A percentile compares a stretch with the other conserved stretches of the same genome.
Conservation (phyloP, 2,797 vertebrate species). For the Hydrophis major region DNA sequence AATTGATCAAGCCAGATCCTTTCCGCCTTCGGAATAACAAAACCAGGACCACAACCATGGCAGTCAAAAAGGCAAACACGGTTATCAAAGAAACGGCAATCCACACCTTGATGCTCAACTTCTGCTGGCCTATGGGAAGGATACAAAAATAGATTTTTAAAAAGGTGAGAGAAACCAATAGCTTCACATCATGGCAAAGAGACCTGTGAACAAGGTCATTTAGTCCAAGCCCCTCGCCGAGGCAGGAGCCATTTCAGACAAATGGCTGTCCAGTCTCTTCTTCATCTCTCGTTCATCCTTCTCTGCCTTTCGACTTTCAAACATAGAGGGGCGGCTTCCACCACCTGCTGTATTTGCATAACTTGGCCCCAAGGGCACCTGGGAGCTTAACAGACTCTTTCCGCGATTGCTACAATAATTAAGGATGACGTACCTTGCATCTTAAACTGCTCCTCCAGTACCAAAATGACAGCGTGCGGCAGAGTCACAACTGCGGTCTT, state of each 20-base stretch:
- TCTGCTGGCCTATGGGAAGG: neutral
- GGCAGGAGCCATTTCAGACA: neutral
- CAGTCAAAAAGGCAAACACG: constrained; percentile 1
- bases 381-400: too few relatives aligned
- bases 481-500: constrained; percentile 59
- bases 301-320: neutral
- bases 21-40: neutral
- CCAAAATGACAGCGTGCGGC: constrained; percentile 64
- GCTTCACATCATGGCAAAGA: neutral
- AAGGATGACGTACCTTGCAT: constrained; percentile 54
- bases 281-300: neutral
- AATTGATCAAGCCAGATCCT: neutral
- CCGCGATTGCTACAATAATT: too few relatives aligned
- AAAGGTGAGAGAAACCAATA: neutral
- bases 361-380: neutral
- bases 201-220: neutral
- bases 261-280: neutral
- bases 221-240: neutral
- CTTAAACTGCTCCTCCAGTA: constrained; percentile 50
- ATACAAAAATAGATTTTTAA: neutral
- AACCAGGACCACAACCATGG: neutral
- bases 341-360: neutral
- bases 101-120: neutral
- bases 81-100: neutral
- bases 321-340: neutral